Conservation (phyloP, 2,113 vertebrate species). For the Hystrix brachyura region DNA sequence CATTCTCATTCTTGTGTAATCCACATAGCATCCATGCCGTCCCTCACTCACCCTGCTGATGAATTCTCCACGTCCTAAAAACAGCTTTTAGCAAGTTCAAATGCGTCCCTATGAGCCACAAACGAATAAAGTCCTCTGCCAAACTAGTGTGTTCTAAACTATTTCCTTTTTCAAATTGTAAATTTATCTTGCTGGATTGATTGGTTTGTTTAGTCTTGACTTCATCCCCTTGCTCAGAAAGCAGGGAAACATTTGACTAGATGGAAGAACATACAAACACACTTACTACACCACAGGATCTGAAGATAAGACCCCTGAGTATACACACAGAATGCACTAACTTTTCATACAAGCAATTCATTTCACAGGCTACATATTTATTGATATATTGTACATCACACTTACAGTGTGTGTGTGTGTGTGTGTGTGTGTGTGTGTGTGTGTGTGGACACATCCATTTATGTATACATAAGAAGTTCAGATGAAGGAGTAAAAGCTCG, state of each 20-base stretch:
- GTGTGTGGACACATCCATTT: not conserved
- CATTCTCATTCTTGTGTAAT: conserved; percentile 47
- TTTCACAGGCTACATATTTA: not conserved
- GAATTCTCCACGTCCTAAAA: conserved; percentile 52
- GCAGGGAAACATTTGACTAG: not conserved
- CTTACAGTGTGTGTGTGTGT: too few relatives aligned
- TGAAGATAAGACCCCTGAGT: not conserved
- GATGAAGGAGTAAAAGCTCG: not conserved
- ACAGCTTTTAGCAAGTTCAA: conserved; percentile 21
- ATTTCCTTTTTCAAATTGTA: conserved; percentile 73
- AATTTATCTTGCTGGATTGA: not conserved
- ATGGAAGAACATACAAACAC: not conserved
- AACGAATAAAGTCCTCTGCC: conserved; percentile 51
- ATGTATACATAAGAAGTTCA: not conserved
- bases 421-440: too few relatives aligned
- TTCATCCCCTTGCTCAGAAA: not conserved
- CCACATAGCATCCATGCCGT: not conserved
- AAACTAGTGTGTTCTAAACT: not conserved
- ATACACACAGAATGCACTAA: not conserved
- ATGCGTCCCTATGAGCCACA: conserved; percentile 36
- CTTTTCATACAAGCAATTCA: not conserved
- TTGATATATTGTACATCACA: not conserved
- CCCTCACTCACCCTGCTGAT: not conserved
- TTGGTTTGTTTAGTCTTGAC: conserved; percentile 37
- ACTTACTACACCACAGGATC: not conserved